Evolutionary conservation across 2,888 invertebrate genomes (phyloP).

Genomic region (Adineta ricciae): DNA sequence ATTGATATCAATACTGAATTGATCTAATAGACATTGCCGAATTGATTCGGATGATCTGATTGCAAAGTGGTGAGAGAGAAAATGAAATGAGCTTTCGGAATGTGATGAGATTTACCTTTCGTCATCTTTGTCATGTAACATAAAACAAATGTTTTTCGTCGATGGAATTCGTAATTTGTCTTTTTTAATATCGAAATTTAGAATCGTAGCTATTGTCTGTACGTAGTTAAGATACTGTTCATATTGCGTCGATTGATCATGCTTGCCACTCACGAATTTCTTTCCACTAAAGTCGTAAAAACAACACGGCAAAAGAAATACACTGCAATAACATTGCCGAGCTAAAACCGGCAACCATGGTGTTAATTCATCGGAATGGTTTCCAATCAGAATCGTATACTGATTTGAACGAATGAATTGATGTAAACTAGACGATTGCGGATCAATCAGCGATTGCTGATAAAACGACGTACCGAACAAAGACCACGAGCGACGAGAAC

Average conservation of each 20-base stretch:
- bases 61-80: not conserved
- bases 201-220: conserved; percentile 57
- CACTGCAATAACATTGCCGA: conserved; percentile 55
- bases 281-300: conserved; percentile 81
- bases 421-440: conserved; percentile 53
- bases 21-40: not conserved
- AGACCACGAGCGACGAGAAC: conserved; percentile 77
- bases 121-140: not conserved
- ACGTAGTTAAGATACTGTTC: conserved; percentile 53
- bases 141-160: conserved; percentile 65
- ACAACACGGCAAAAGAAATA: conserved; percentile 88
- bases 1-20: not conserved
- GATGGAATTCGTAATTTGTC: conserved; percentile 90
- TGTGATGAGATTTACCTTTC: not conserved
- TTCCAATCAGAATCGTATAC: conserved; percentile 84
- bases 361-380: conserved; percentile 96
- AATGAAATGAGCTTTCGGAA: not conserved
- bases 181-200: conserved; percentile 62
- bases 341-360: conserved; percentile 94
- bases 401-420: conserved; percentile 45
- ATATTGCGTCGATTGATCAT: conserved; percentile 62
- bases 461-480: conserved; percentile 49
- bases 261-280: conserved; percentile 54
- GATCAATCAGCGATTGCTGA: conserved; percentile 32
- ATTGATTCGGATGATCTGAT: not conserved